Percentiles rank a stretch among this genome's conserved stretches.
Evolutionary conservation across 2,888 invertebrate genomes (phyloP).

Genomic region (Athrips mouffetella): DNA sequence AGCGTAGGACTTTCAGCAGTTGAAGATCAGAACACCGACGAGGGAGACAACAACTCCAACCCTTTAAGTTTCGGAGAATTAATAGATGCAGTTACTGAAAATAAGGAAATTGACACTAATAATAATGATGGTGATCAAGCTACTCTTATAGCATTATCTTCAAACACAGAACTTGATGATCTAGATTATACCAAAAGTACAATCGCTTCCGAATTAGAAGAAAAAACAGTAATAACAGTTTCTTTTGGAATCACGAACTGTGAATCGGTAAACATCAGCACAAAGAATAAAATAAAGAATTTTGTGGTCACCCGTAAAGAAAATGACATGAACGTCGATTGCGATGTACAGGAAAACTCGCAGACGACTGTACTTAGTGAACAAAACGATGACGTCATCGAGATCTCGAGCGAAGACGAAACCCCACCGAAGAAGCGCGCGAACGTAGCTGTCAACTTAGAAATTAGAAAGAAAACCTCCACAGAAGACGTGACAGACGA

Average conservation of each 20-base stretch:
- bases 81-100: not conserved
- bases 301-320: conserved; percentile 38
- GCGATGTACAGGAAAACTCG: conserved; percentile 47
- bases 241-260: conserved; percentile 51
- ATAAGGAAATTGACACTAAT: conserved; percentile 13
- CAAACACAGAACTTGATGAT: conserved; percentile 32
- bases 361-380: conserved; percentile 40
- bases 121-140: conserved; percentile 17
- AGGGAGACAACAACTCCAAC: conserved; percentile 21
- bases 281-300: conserved; percentile 48
- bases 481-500: conserved; percentile 45
- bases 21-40: conserved; percentile 35
- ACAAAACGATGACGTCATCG: conserved; percentile 42
- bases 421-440: conserved; percentile 43
- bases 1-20: conserved; percentile 43
- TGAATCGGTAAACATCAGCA: conserved; percentile 44
- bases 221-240: conserved; percentile 39
- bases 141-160: conserved; percentile 34
- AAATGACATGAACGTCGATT: conserved; percentile 44
- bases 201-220: conserved; percentile 29
- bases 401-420: conserved; percentile 22
- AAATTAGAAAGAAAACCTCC: conserved; percentile 64
- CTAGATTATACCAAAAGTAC: conserved; percentile 33
- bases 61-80: conserved; percentile 17
- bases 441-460: conserved; percentile 57